Evolutionary conservation across 2,888 invertebrate species (phyloP), one percentile per base, ranked within the genome.

Genomic region (Thysanoteuthis rhombus): DNA sequence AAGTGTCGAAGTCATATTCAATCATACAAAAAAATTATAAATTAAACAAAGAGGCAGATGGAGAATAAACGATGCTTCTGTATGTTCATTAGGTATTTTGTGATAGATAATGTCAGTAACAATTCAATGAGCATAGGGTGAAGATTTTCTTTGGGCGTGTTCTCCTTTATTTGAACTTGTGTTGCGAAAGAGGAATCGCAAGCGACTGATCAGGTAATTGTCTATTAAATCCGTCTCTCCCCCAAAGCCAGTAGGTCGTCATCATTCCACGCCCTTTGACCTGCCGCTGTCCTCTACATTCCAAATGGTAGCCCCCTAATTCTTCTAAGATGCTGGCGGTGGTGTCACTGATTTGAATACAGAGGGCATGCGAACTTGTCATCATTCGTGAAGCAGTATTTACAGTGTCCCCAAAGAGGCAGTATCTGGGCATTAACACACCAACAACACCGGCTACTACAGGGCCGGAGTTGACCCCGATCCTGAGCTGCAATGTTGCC

Each of bases 181-280:
- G 32, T 22, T 92, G 0, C 16, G 92, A 92, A 40, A 92, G 0
- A 1, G 40, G 12, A 38, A 92, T 1, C 1, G 92, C 92, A 32
- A 92, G 36, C 0, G 45, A 92, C 1, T 45, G 93, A 42, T 94
- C 94, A 32, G 97, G 97, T 12, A 97, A 94, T 36, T 95, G 95
- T 95, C 97, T 97, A 90, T 94, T 94, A 93, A 96, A 97, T 6
- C 96, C 96, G 25, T 96, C 96, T 95, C 97, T 97, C 19, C 97
- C 97, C 93, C 95, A 95, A 52, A 97, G 94, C 97, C 97, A 97
- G 94, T 96, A 97, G 8, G 97, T 97, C 58, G 95, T 96, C 94
- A 96, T 96, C 28, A 40, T 10, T 5, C 92, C 92, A 4, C 39
- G 39, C 1, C 92, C 92, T 28, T 95, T 95, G 12, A 95, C 95